Conservation (phyloP, 2,888 invertebrate species). For the Agrypnus murinus region DNA sequence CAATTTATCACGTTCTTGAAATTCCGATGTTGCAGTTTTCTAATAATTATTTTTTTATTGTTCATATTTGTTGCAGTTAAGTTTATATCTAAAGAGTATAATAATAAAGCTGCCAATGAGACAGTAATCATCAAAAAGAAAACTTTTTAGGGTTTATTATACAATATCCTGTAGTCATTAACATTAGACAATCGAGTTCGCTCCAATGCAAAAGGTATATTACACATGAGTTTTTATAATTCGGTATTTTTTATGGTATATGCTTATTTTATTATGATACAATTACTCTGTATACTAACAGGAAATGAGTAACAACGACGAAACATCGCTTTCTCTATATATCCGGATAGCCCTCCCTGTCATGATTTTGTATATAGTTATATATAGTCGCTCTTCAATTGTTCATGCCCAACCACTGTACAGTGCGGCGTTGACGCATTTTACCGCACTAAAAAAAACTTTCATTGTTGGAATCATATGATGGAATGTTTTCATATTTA, state of each 20-base stretch:
- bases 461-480: too few relatives aligned
- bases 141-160: neutral
- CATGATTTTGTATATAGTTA: neutral
- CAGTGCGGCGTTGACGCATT: conserved; percentile 19
- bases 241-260: conserved; percentile 16
- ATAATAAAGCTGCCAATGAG: too few relatives aligned
- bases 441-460: neutral
- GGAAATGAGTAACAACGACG: conserved; percentile 24
- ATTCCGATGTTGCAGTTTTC: too few relatives aligned
- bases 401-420: conserved; percentile 35
- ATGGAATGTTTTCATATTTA: too few relatives aligned
- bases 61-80: too few relatives aligned
- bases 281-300: conserved; percentile 22
- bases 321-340: conserved; percentile 34
- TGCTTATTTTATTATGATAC: conserved; percentile 18
- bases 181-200: conserved; percentile 1
- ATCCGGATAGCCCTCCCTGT: conserved; percentile 5
- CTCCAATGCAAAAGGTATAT: neutral
- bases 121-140: too few relatives aligned
- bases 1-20: too few relatives aligned
- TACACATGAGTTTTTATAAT: neutral
- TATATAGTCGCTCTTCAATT: conserved; percentile 26
- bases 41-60: too few relatives aligned
- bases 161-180: neutral
- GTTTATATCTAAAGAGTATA: too few relatives aligned